A percentile compares a stretch with the other conserved stretches of the same genome.
These are phyloP conservation scores for Bombylius major DNA, from an alignment of 2,888 invertebrate genomes.

Conservation along the genomic window DNA sequence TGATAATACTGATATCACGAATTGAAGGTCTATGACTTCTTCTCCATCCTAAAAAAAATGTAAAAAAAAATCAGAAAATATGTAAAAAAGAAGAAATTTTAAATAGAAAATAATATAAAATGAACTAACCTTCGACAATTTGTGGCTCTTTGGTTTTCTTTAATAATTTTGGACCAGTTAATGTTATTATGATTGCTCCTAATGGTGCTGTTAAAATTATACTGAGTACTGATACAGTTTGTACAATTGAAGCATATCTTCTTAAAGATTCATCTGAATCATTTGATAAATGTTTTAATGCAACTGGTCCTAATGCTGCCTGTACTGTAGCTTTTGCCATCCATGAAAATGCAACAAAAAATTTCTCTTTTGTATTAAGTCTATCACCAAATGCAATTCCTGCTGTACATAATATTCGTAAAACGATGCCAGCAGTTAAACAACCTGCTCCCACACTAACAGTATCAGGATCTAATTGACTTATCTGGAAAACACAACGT, in stretches of 20 bases:
- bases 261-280: slow-evolving; percentile 38
- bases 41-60: slow-evolving; percentile 50
- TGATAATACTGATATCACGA: slow-evolving; percentile 75
- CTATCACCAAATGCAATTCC: slow-evolving; percentile 61
- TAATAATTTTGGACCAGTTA: slow-evolving; percentile 63
- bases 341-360: slow-evolving; percentile 85
- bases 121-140: slow-evolving; percentile 43
- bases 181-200: slow-evolving; percentile 68
- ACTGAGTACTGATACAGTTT: slow-evolving; percentile 67
- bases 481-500: slow-evolving; percentile 37
- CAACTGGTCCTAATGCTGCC: slow-evolving; percentile 72
- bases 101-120: not conserved
- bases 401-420: slow-evolving; percentile 55
- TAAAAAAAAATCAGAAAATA: not conserved
- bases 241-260: slow-evolving; percentile 53
- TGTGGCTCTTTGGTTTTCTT: slow-evolving; percentile 64
- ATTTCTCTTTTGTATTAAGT: slow-evolving; percentile 75
- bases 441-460: slow-evolving; percentile 59
- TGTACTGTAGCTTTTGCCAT: slow-evolving; percentile 98
- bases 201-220: slow-evolving; percentile 75
- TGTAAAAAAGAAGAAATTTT: not conserved
- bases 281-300: slow-evolving; percentile 49
- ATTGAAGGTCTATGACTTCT: slow-evolving; percentile 71
- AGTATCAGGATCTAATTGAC: slow-evolving; percentile 53
- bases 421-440: slow-evolving; percentile 49